These are phyloP conservation scores for Rhagophthalmus giganteus DNA, from an alignment of 2,888 invertebrate genomes.

Conservation along the genomic window DNA sequence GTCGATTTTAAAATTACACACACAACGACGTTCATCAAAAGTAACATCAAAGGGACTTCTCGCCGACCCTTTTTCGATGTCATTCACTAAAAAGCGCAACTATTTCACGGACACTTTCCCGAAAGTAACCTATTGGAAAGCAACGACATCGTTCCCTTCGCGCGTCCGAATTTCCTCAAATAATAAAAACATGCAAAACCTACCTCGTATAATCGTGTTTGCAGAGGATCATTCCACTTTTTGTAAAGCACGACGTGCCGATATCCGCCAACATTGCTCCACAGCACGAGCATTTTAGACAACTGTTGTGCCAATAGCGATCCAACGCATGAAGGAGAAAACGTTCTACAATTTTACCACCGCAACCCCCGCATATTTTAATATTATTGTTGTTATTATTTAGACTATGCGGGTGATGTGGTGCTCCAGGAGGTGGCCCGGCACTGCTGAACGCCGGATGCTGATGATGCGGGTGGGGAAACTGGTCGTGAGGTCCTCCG, in stretches of 20 bases:
- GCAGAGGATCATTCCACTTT: conserved; percentile 93
- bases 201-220: conserved; percentile 94
- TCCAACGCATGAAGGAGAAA: conserved; percentile 90
- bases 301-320: conserved; percentile 94
- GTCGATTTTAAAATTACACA: no score
- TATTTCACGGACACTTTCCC: no score
- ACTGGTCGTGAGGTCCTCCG: conserved; percentile 51
- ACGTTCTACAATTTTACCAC: conserved; percentile 88
- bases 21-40: no score
- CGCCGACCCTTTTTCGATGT: no score
- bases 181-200: no score
- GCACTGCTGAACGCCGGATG: conserved; percentile 57
- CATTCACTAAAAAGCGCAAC: no score
- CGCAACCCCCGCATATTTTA: conserved; percentile 89
- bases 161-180: no score
- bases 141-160: no score
- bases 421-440: conserved; percentile 55
- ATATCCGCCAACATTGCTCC: conserved; percentile 87
- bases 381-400: conserved; percentile 62
- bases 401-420: conserved; percentile 58
- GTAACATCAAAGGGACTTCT: no score
- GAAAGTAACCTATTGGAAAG: no score
- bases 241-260: conserved; percentile 89
- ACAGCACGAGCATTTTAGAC: conserved; percentile 92
- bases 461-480: conserved; percentile 50